phyloP scores from a whole-genome alignment of 2,888 invertebrate genomes.

The Ormyrus labotus region DNA sequence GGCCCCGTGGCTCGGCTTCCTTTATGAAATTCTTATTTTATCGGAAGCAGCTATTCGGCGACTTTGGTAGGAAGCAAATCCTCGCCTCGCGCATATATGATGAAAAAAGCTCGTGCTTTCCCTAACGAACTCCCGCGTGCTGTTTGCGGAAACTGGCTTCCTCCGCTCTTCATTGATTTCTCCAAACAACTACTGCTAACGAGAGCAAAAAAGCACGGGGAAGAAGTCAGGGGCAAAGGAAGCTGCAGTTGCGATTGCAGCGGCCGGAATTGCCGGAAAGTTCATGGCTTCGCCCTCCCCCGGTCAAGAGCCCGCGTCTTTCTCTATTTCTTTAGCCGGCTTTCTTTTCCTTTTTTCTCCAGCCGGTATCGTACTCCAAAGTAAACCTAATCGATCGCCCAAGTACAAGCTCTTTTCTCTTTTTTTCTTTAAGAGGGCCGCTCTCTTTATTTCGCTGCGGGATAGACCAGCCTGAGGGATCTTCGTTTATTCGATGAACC shows the following conservation, averaged over 20 bases:
- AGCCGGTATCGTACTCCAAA: slow-evolving; percentile 60
- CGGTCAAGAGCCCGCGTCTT: slow-evolving; percentile 14
- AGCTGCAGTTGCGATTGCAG: slow-evolving; percentile 56
- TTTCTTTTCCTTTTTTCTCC: slow-evolving; percentile 4
- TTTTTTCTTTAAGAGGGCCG: slow-evolving; percentile 8
- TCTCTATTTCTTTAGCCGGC: background rate
- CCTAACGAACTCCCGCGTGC: slow-evolving; percentile 24
- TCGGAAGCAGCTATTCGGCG: too few species aligned
- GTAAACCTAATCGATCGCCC: slow-evolving; percentile 59
- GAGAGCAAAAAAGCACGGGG: slow-evolving; percentile 39
- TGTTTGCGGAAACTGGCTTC: slow-evolving; percentile 29
- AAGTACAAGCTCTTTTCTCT: slow-evolving; percentile 3
- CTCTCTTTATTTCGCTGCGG: slow-evolving; percentile 39
- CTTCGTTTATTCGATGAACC: slow-evolving; percentile 45
- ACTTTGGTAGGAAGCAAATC: too few species aligned
- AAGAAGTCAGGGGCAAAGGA: slow-evolving; percentile 44
- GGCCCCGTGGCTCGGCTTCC: background rate
- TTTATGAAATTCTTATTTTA: too few species aligned
- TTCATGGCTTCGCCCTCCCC: slow-evolving; percentile 57
- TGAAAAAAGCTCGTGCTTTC: slow-evolving; percentile 27
- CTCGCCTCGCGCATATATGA: background rate
- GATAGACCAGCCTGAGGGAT: slow-evolving; percentile 34
- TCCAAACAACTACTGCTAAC: slow-evolving; percentile 18
- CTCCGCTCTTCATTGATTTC: slow-evolving; percentile 51
- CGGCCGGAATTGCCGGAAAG: slow-evolving; percentile 61